These are phyloP conservation scores for Trialeurodes vaporariorum DNA, from an alignment of 1,140 invertebrate genomes.

Conservation along the genomic window DNA sequence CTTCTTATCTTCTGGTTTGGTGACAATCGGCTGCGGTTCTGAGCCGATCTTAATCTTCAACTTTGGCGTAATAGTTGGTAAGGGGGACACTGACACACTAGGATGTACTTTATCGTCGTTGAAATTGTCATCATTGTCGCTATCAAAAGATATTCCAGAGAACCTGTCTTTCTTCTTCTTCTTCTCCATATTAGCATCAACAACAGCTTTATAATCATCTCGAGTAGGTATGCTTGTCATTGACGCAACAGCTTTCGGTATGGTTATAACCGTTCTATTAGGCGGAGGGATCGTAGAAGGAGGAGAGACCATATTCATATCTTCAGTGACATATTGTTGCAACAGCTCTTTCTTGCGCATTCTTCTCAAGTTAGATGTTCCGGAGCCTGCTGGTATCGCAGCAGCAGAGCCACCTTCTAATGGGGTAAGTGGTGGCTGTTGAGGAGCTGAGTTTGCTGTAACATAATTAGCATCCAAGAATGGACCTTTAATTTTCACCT, in stretches of 20 bases:
- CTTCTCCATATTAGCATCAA: slow-evolving; percentile 50
- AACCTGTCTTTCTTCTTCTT: slow-evolving; percentile 51
- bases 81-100: slow-evolving; percentile 18
- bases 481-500: slow-evolving; percentile 83
- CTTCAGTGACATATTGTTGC: slow-evolving; percentile 71
- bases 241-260: slow-evolving; percentile 73
- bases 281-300: slow-evolving; percentile 44
- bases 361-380: slow-evolving; percentile 59
- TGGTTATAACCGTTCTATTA: slow-evolving; percentile 60
- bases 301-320: slow-evolving; percentile 62
- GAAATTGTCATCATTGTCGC: slow-evolving; percentile 19
- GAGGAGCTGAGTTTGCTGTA: slow-evolving; percentile 36
- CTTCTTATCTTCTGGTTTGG: slow-evolving; percentile 36
- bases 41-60: slow-evolving; percentile 69
- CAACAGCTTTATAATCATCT: slow-evolving; percentile 61
- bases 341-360: slow-evolving; percentile 84
- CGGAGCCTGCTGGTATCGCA: slow-evolving; percentile 34
- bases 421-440: slow-evolving; percentile 38
- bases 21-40: slow-evolving; percentile 16
- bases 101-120: slow-evolving; percentile 5
- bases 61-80: slow-evolving; percentile 45
- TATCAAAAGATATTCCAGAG: slow-evolving; percentile 11
- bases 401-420: slow-evolving; percentile 29
- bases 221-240: slow-evolving; percentile 71
- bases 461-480: slow-evolving; percentile 64